Base-by-base conservation (phyloP, 2,888 invertebrate genomes). In the Clistopyga incitator region DNA sequence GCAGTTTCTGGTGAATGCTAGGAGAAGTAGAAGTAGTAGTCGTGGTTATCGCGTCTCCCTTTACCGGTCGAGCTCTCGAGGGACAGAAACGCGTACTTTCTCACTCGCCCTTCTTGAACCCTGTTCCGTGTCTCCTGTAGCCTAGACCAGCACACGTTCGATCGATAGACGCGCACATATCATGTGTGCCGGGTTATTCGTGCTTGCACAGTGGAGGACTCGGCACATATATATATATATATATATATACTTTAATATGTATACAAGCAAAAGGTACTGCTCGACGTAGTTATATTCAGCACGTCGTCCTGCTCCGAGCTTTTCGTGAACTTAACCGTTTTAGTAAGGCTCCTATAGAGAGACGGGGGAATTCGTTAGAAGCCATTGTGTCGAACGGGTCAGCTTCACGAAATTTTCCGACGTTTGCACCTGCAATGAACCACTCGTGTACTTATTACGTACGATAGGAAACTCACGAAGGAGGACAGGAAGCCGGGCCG, bases 1-100 rank as follows among this genome's bases (percentile, higher is more conserved):
- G 61, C 29, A 18, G 61, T 34, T 29, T 20, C 23, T 56, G 15
- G 59, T 4, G 25, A 4, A 15, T n/a, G 6, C 11, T 25, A 11
- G 47, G 4, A 38, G 42, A 45, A 18, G 74, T 61, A 23, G 64
- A 52, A 13, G 47, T n/a, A n/a, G 42, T 56, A 6, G 34, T 77
- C 2, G 70, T 67, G 52, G 71, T 77, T 20, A 67, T 75, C 59
- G 61, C 79, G 76, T 80, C 67, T 64, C 71, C 67, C 77, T 72
- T 23, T 38, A 50, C 71, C 47, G 61, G 67, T 72, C 42, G 65
- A 59, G 71, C 59, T 72, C 64, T 72, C 64, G 8, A 34, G 34
- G 64, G 23, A 82, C 64, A 56, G 42, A 38, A 64, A 45, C 74
- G 68, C 78, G 47, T 71, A 67, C 68, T 59, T 54, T 38, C 65